phyloP scores from a whole-genome alignment of 2,797 vertebrate species.

The Anomalospiza imberbis region DNA sequence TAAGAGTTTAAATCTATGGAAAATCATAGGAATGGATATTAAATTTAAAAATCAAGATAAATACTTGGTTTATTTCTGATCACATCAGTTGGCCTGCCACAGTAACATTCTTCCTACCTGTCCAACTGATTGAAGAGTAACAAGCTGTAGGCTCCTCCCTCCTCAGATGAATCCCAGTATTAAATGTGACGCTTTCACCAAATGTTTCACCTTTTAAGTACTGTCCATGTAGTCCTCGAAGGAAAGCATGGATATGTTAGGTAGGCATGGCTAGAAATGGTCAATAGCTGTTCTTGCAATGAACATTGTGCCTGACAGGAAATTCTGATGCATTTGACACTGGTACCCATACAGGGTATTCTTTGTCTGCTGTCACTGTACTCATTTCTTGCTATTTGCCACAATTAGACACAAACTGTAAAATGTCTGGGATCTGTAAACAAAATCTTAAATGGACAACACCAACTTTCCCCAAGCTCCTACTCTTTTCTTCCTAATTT shows the following conservation, averaged over 20 bases:
- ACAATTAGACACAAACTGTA: background rate
- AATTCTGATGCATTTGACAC: background rate
- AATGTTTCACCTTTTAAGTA: background rate
- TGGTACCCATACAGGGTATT: background rate
- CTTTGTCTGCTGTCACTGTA: background rate
- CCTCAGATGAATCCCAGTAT: background rate
- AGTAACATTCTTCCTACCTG: background rate
- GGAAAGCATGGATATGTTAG: background rate
- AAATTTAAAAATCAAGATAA: background rate
- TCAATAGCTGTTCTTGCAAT: background rate
- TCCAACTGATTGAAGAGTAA: background rate
- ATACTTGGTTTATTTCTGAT: background rate
- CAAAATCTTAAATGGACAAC: background rate
- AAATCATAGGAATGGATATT: background rate
- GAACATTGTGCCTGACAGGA: background rate
- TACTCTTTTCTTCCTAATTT: background rate
- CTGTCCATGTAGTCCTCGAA: background rate
- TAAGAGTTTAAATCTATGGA: background rate
- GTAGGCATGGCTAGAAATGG: background rate
- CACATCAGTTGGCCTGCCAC: background rate
- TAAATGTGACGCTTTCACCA: background rate
- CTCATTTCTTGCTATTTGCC: background rate
- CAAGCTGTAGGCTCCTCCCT: background rate
- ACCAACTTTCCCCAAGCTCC: background rate
- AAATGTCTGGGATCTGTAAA: background rate